Base-by-base conservation (phyloP, 1,140 invertebrate species). In the Lepidotrigona ventralis region DNA sequence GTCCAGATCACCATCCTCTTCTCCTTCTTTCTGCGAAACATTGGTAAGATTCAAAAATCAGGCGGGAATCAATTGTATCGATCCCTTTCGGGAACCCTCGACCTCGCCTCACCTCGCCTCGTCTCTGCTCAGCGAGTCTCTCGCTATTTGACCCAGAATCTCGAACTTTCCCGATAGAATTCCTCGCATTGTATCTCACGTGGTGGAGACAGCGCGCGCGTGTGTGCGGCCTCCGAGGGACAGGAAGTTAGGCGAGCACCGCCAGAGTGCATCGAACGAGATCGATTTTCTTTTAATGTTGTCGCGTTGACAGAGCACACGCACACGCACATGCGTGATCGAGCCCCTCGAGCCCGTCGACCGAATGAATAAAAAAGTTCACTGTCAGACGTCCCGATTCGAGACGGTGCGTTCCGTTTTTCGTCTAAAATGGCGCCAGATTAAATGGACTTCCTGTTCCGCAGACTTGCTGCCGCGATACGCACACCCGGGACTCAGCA, bases 211-310 rank as follows among this genome's bases (percentile, higher is more conserved):
- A 4, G 29, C 69, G 72, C 17, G 39, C 15, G 63, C 33, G 58
- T 63, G 60, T 15, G 73, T 33, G 33, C 33, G 33, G 33, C 33
- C 39, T 29, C 26, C 64, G 14, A 64, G 78, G 79, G 73, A 15
- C 56, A 33, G 60, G 56, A 39, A 78, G 79, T 81, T 66, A 54
- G n/a, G 46, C n/a, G 71, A 21, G 17, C 11, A 29, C 71, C 46
- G 51, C 51, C n/a, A 26, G 8, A 8, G 84, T 33, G 46, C 63
- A 23, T 51, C 73, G 73, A 64, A 39, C 51, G 54, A 86, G 86
- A 88, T 88, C 86, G 82, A 88, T 84, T 87, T 84, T 87, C 81
- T 74, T 84, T 79, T 86, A 79, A 88, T 86, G 75, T 80, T 63
- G 33, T 51, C 72, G 58, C 69, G 33, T 56, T 76, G 58, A 33